Evolutionary conservation across 2,797 vertebrate species (phyloP).

Genomic region (Phaenicophaeus curvirostris): DNA sequence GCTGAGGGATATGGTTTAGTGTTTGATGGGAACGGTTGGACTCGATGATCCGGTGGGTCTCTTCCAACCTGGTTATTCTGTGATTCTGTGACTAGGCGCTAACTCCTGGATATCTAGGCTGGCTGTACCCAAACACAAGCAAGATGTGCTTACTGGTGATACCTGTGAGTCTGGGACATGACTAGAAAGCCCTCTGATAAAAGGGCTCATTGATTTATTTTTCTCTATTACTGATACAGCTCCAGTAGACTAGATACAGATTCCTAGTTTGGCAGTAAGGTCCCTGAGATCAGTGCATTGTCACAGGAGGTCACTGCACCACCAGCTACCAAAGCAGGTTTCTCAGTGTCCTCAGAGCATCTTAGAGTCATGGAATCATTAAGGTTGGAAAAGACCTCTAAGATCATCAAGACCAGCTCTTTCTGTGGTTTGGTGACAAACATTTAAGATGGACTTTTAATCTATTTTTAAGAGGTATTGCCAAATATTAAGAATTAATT

Average conservation of each 20-base stretch:
- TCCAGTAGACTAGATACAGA: too few relatives aligned
- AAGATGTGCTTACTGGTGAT: background rate
- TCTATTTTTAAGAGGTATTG: background rate
- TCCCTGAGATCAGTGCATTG: too few relatives aligned
- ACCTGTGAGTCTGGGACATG: background rate
- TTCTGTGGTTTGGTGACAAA: background rate
- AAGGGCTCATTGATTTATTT: background rate
- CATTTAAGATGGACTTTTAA: background rate
- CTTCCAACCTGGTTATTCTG: too few relatives aligned
- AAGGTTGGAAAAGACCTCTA: too few relatives aligned
- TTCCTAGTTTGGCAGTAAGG: background rate
- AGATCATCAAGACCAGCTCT: background rate
- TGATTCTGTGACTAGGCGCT: accelerated
- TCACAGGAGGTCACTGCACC: background rate
- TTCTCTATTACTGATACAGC: background rate
- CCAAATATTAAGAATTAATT: background rate
- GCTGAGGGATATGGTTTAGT: too few relatives aligned
- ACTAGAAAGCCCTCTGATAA: background rate
- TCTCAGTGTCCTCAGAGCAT: background rate
- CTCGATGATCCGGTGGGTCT: too few relatives aligned
- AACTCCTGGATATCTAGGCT: background rate
- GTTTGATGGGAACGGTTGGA: too few relatives aligned
- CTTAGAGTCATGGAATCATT: background rate
- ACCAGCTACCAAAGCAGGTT: background rate
- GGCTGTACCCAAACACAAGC: background rate